These are phyloP conservation scores for Vipera latastei DNA, from an alignment of 2,797 vertebrate species.

Conservation along the genomic window DNA sequence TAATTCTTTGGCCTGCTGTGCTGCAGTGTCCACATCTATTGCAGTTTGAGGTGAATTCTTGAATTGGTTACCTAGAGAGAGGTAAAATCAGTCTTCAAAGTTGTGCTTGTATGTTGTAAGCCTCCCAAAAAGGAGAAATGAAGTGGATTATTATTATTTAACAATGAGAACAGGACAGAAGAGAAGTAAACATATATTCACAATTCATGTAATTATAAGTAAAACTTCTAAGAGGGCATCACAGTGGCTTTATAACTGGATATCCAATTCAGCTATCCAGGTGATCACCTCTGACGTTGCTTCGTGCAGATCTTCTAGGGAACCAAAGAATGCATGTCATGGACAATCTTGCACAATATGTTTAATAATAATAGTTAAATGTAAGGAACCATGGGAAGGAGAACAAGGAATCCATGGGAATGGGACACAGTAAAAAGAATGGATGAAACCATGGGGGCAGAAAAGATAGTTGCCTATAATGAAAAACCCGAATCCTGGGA, in stretches of 20 bases:
- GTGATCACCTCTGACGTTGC: neutral
- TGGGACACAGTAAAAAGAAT: neutral
- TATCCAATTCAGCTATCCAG: neutral
- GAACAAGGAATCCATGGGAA: neutral
- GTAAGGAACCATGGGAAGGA: neutral
- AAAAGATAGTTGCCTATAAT: neutral
- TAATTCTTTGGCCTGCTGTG: neutral
- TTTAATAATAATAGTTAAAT: neutral
- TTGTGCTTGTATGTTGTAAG: neutral
- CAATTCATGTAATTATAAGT: neutral
- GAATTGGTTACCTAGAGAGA: neutral
- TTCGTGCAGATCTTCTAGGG: neutral
- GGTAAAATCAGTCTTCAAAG: neutral
- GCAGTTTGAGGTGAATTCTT: neutral
- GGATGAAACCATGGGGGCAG: neutral
- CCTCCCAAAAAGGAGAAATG: neutral
- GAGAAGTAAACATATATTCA: neutral
- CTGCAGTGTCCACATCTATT: neutral
- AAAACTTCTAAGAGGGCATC: neutral
- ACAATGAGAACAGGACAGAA: neutral
- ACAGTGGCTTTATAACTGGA: neutral
- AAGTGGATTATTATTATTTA: neutral
- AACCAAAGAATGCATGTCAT: neutral
- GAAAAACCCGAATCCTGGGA: neutral
- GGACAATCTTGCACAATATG: neutral